Base-by-base conservation (phyloP, 1,140 invertebrate species). In the Heliconius hermathena region DNA sequence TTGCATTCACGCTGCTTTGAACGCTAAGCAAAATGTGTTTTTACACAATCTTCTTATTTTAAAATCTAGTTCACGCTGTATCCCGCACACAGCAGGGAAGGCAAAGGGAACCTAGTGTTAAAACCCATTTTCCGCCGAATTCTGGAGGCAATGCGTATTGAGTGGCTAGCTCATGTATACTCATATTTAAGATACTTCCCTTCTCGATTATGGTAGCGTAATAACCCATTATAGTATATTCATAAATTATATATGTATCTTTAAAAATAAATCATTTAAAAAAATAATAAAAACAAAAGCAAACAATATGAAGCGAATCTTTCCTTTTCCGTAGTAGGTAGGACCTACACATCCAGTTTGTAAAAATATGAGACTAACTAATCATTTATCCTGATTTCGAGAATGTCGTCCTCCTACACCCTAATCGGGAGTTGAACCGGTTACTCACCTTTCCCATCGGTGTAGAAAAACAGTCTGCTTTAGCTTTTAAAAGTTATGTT, bases 361-460 rank as follows among this genome's bases (percentile, higher is more conserved):
- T 71, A 80, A 76, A 77, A 81, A 82, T 85, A 86, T 82, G 83
- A 75, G 72, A 73, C 60, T 83, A 82, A 74, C 52, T 83, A 82
- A 85, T 85, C 78, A 84, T 83, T 80, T 84, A 84, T 86, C 81
- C 79, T 73, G 80, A 84, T 90, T 89, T 90, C 83, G 81, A 89
- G 87, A 90, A 88, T 86, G 87, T 83, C 81, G 88, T 85, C 84
- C 81, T 85, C 87, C 89, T 88, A 90, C 87, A 83, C 81, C 71
- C 57, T 79, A 46, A 76, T 71, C 73, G 84, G 83, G 85, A 83
- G 77, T 84, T 60, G 78, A 85, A 91, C 90, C 89, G 85, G 90
- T 90, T 85, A 80, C 66, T 22, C 79, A 52, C 74, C 79, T 81
- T 73, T 76, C 33, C 6, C 72, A 36, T 73, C 73, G 46, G 46